These are phyloP conservation scores for Aproaerema taeniolella DNA, from an alignment of 2,888 invertebrate species.

Conservation along the genomic window DNA sequence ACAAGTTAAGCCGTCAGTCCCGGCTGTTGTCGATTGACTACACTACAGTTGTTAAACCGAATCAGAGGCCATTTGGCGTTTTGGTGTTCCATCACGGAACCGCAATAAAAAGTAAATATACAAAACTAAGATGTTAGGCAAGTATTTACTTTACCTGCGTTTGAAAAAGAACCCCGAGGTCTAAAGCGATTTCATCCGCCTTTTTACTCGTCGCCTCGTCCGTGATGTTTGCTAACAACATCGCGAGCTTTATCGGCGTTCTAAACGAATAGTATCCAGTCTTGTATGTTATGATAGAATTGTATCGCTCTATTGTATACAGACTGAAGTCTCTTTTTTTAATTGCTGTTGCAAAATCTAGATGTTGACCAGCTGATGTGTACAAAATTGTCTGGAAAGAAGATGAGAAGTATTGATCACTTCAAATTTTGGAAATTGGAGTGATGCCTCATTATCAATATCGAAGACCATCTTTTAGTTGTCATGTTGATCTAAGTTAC, in stretches of 20 bases:
- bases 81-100: too few relatives aligned
- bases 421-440: too few relatives aligned
- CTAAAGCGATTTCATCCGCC: conserved; percentile 84
- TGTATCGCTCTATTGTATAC: conserved; percentile 86
- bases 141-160: conserved; percentile 84
- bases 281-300: conserved; percentile 88
- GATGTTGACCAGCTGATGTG: conserved; percentile 84
- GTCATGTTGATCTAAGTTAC: too few relatives aligned
- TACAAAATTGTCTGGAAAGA: conserved; percentile 49
- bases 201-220: conserved; percentile 83
- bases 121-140: too few relatives aligned
- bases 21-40: too few relatives aligned
- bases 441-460: too few relatives aligned
- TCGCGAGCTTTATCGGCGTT: conserved; percentile 86
- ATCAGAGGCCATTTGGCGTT: too few relatives aligned
- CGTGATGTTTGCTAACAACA: conserved; percentile 83
- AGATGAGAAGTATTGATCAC: too few relatives aligned
- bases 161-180: conserved; percentile 93
- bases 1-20: too few relatives aligned
- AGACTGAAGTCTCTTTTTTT: conserved; percentile 33
- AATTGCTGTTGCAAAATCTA: conserved; percentile 83
- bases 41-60: too few relatives aligned
- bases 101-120: too few relatives aligned
- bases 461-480: too few relatives aligned
- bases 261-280: conserved; percentile 91